A percentile compares a stretch with the other conserved stretches of the same genome.
Evolutionary conservation across 2,888 invertebrate species (phyloP).

Genomic region (Trichacis sp.): DNA sequence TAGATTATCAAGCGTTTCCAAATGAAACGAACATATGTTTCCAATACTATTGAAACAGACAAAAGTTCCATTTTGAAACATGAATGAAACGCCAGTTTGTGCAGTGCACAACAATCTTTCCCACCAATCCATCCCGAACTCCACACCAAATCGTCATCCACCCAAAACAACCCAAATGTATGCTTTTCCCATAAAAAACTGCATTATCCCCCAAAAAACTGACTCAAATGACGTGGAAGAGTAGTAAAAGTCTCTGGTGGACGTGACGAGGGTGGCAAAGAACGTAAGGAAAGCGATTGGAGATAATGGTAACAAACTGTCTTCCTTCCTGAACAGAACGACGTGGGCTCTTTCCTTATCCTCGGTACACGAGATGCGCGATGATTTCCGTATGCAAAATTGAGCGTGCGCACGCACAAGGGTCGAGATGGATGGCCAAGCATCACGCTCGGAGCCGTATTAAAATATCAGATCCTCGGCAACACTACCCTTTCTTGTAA

Average conservation of each 20-base stretch:
- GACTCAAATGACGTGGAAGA: conserved; percentile 9
- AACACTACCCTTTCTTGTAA: conserved; percentile 35
- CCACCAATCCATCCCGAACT: too few species aligned
- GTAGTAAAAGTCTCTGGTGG: neutral
- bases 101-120: too few species aligned
- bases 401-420: conserved; percentile 63
- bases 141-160: too few species aligned
- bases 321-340: conserved; percentile 69
- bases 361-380: conserved; percentile 36
- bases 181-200: too few species aligned
- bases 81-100: too few species aligned
- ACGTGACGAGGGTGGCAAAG: conserved; percentile 30
- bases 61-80: too few species aligned
- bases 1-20: too few species aligned
- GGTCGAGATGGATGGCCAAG: conserved; percentile 61
- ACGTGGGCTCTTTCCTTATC: conserved; percentile 43
- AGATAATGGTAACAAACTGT: conserved; percentile 69
- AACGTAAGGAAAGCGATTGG: conserved; percentile 48
- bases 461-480: conserved; percentile 61
- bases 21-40: too few species aligned
- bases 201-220: too few species aligned
- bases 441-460: conserved; percentile 67
- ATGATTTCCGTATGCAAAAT: conserved; percentile 69
- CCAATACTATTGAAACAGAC: too few species aligned
- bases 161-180: too few species aligned